phyloP scores from a whole-genome alignment of 30 jellyfish, hydroid and myxozoan genomes.

The Morbakka virulenta region DNA sequence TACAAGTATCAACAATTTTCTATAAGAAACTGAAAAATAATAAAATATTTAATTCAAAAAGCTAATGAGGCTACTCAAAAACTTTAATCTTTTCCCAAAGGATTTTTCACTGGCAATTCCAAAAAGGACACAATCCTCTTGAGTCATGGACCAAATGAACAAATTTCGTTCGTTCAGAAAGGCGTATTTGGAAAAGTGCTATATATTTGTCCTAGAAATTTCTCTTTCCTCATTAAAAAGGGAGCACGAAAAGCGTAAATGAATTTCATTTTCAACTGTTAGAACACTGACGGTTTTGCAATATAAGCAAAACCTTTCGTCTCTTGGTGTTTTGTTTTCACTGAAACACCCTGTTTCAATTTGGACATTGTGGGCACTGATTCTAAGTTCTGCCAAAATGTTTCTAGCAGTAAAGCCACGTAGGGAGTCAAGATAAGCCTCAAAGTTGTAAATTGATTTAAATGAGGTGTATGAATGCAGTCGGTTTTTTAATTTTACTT shows the following conservation, averaged over 20 bases:
- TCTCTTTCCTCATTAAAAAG: slow-evolving; percentile 21
- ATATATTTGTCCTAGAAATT: not conserved
- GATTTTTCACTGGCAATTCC: too few relatives aligned
- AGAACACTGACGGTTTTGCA: slow-evolving; percentile 8
- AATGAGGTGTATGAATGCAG: slow-evolving; percentile 12
- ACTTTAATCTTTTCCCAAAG: too few relatives aligned
- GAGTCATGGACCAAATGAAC: slow-evolving; percentile 13
- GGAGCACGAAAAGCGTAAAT: slow-evolving; percentile 5
- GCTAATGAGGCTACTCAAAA: too few relatives aligned
- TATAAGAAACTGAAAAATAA: too few relatives aligned
- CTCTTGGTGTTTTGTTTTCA: slow-evolving; percentile 39
- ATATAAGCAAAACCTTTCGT: slow-evolving; percentile 24
- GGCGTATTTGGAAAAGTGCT: slow-evolving; percentile 15
- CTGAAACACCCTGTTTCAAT: slow-evolving; percentile 25
- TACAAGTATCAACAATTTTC: too few relatives aligned
- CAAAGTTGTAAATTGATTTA: slow-evolving; percentile 28
- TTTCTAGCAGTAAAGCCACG: slow-evolving; percentile 1
- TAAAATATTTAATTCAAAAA: too few relatives aligned
- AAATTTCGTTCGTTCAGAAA: not conserved
- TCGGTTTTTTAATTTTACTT: slow-evolving; percentile 2
- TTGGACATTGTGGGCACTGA: slow-evolving; percentile 25
- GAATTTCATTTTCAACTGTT: slow-evolving; percentile 18
- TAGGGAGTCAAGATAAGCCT: slow-evolving; percentile 25
- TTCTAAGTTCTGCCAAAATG: slow-evolving; percentile 16
- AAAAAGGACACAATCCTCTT: too few relatives aligned